These are phyloP conservation scores for Tamandua tetradactyla DNA, from an alignment of 2,797 vertebrate species.

Conservation along the genomic window DNA sequence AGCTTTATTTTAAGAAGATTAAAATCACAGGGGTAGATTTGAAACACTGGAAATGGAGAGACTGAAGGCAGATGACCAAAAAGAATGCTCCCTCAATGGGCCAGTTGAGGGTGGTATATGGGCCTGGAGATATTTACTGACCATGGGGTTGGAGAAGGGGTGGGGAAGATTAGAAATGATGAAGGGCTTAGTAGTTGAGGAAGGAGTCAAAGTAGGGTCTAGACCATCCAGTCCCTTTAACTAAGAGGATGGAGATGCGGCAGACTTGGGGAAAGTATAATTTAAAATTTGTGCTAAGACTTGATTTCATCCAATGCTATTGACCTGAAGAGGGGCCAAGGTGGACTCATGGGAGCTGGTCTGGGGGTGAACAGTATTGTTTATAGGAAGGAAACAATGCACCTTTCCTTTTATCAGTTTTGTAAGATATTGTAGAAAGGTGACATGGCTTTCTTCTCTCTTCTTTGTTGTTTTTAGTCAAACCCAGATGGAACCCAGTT, in stretches of 20 bases:
- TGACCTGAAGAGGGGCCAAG: not conserved
- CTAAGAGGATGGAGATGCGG: not conserved
- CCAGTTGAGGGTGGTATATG: not conserved
- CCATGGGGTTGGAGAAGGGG: not conserved
- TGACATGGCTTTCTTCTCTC: not conserved
- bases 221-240: not conserved
- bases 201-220: not conserved
- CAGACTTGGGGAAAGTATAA: not conserved
- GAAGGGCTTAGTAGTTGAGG: not conserved
- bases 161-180: not conserved
- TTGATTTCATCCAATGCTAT: not conserved
- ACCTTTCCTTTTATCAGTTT: not conserved
- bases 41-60: not conserved
- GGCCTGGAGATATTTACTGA: not conserved
- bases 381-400: not conserved
- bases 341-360: not conserved
- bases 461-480: not conserved
- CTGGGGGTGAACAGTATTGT: not conserved
- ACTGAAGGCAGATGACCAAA: not conserved
- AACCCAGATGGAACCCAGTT: not conserved
- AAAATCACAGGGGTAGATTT: not conserved
- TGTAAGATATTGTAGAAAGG: not conserved
- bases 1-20: not conserved
- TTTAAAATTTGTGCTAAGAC: not conserved
- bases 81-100: not conserved